Evolutionary conservation across 2,888 invertebrate genomes (phyloP).

Genomic region (Phyllotreta cruciferae): DNA sequence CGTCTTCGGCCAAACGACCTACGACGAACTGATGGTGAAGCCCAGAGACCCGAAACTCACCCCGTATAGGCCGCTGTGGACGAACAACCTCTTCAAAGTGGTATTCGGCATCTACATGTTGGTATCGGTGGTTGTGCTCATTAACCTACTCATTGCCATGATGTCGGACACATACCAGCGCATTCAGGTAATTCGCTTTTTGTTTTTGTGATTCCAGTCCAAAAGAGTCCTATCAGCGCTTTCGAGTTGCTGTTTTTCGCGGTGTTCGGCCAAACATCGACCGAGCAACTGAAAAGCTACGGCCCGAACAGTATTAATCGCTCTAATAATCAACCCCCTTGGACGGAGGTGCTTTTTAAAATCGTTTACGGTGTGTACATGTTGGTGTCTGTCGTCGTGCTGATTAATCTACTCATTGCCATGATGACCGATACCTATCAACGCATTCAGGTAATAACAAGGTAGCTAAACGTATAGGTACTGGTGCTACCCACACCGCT

Average conservation of each 20-base stretch:
- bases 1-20: constrained; percentile 92
- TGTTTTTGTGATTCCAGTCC: constrained; percentile 76
- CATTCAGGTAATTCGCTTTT: constrained; percentile 82
- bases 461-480: constrained; percentile 37
- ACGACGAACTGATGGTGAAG: constrained; percentile 74
- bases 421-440: constrained; percentile 99
- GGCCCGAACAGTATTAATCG: constrained; percentile 54
- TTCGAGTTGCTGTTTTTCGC: constrained; percentile 99
- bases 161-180: constrained; percentile 99
- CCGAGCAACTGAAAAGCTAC: constrained; percentile 77
- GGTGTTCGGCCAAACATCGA: constrained; percentile 93
- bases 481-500: constrained; percentile 37
- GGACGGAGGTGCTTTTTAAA: constrained; percentile 89
- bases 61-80: constrained; percentile 81
- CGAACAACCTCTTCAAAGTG: constrained; percentile 85
- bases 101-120: constrained; percentile 97
- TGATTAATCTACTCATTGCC: constrained; percentile 99
- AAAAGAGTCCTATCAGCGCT: constrained; percentile 89
- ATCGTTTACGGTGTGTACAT: constrained; percentile 93
- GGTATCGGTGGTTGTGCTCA: constrained; percentile 96
- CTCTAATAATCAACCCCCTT: constrained; percentile 69
- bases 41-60: constrained; percentile 77
- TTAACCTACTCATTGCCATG: constrained; percentile 99
- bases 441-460: constrained; percentile 85
- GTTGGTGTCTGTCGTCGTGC: constrained; percentile 98